Evolutionary conservation across 2,888 invertebrate species (phyloP).

Genomic region (Barypeithes pellucidus): DNA sequence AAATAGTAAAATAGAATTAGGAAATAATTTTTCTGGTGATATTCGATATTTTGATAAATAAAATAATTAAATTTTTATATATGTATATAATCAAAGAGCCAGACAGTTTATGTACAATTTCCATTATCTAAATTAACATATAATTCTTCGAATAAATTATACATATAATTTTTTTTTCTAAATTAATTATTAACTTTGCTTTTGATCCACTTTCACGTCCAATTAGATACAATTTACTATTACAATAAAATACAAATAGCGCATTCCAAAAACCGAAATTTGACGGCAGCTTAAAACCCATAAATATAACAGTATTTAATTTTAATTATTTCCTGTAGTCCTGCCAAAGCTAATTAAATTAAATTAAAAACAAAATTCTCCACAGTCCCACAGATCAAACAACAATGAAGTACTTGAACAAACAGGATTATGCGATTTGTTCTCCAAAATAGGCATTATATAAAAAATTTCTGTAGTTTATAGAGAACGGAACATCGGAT

Average conservation of each 20-base stretch:
- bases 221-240: slow-evolving; percentile 36
- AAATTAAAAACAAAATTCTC: too few species aligned
- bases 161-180: slow-evolving; percentile 6
- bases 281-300: slow-evolving; percentile 14
- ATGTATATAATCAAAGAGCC: neutral
- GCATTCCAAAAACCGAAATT: slow-evolving; percentile 31
- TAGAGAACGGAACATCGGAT: too few species aligned
- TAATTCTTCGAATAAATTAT: neutral
- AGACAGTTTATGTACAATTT: neutral
- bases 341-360: too few species aligned
- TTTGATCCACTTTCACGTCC: slow-evolving; percentile 36
- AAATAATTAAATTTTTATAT: too few species aligned
- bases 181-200: slow-evolving; percentile 4
- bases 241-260: slow-evolving; percentile 34
- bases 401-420: too few species aligned
- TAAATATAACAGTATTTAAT: slow-evolving; percentile 24
- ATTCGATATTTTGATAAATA: too few species aligned
- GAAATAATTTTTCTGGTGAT: too few species aligned
- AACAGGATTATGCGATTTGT: too few species aligned
- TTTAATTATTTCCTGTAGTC: slow-evolving; percentile 37
- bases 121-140: slow-evolving; percentile 1
- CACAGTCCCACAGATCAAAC: too few species aligned
- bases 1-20: too few species aligned
- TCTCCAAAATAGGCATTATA: too few species aligned
- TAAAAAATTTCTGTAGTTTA: too few species aligned